Evolutionary conservation across 2,888 invertebrate genomes (phyloP), one percentile per base, ranked within the genome.

Genomic region (Aromia moschata): DNA sequence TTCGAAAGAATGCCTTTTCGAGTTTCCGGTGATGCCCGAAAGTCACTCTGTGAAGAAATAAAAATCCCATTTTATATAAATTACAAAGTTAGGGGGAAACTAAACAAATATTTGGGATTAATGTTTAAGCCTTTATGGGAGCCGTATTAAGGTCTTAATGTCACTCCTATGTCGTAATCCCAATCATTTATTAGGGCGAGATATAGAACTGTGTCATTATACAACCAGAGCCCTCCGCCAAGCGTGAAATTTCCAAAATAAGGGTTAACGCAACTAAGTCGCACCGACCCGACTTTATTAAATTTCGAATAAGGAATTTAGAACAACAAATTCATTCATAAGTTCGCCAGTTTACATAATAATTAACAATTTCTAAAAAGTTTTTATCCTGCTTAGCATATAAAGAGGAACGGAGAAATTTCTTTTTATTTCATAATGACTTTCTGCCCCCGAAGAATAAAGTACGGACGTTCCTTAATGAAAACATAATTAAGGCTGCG

Each of bases 281-380:
- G 40, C 5, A 40, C n/a, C 40, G 9, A 17, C 40, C n/a, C 40
- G 9, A 40, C 2, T 40, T 40, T 40, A 40, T 40, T 40, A 40
- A 40, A 15, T 40, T 40, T 10, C 17, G 14, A n/a, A n/a, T 7
- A 16, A 1, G 40, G 40, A 15, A 40, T 7, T 40, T 40, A 18
- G 37, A 36, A 47, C 18, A 47, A 47, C 18, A 43, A 43, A 47
- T 47, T 47, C n/a, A n/a, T n/a, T n/a, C 47, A 49, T 40, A 49
- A 49, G 38, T 49, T 49, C 25, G 14, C 25, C 18, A 49, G 20
- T 38, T 49, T 20, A 33, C 25, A n/a, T 38, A 49, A n/a, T 38
- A 49, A 49, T 49, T 49, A 49, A 49, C 49, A 49, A 49, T 49
- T 40, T 38, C 30, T 38, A 49, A 14, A 25, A 49, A 49, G 38